Evolutionary conservation across 2,888 invertebrate species (phyloP).

Genomic region (Dryobotodes eremita): DNA sequence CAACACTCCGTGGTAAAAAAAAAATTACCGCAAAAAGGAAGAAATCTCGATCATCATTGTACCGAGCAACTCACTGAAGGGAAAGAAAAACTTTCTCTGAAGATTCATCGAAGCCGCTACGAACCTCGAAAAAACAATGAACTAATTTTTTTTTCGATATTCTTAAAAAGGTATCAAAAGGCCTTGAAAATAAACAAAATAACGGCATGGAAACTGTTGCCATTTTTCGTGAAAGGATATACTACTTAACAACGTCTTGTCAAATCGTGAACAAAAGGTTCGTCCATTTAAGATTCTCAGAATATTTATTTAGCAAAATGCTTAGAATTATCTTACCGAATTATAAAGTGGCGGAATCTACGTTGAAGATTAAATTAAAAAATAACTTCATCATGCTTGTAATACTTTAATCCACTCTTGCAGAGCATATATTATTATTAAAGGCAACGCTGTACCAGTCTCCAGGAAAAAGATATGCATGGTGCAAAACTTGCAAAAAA

Average conservation of each 20-base stretch:
- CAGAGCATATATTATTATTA: neutral
- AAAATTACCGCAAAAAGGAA: conserved; percentile 35
- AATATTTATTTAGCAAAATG: neutral
- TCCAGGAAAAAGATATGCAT: conserved; percentile 8
- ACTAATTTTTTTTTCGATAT: conserved; percentile 37
- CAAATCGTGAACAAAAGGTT: conserved; percentile 22
- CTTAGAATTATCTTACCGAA: neutral
- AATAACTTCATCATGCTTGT: neutral
- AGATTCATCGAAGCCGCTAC: conserved; percentile 41
- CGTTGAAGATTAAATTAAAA: neutral
- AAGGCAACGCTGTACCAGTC: neutral
- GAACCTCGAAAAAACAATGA: conserved; percentile 52
- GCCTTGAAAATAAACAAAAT: conserved; percentile 25
- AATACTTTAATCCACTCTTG: neutral
- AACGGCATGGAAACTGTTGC: conserved; percentile 4
- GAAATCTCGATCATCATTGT: conserved; percentile 42
- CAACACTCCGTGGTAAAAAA: conserved; percentile 18
- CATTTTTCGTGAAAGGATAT: conserved; percentile 12
- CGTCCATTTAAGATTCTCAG: neutral
- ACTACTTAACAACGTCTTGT: conserved; percentile 7
- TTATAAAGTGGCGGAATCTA: neutral
- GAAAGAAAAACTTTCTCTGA: conserved; percentile 36
- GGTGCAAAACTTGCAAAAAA: conserved; percentile 32
- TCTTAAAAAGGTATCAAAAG: conserved; percentile 32
- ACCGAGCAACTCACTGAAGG: conserved; percentile 45